phyloP scores from a whole-genome alignment of 2,113 vertebrate genomes.

The Hemibagrus wyckioides region DNA sequence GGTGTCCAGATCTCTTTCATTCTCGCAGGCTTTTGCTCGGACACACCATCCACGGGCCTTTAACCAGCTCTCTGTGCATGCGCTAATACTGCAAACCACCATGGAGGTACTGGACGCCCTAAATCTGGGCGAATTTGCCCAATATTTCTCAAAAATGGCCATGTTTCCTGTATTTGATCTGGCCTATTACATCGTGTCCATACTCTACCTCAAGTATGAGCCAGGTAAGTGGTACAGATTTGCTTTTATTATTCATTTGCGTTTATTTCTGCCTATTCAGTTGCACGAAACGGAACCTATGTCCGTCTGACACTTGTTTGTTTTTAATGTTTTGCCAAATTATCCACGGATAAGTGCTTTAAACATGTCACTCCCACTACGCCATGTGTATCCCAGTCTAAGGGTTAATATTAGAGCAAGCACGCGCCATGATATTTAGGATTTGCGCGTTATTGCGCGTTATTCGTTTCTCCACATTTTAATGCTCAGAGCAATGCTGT shows the following conservation, averaged over 20 bases:
- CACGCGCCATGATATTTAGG: neutral
- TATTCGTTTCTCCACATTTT: neutral
- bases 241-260: neutral
- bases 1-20: constrained; percentile 62
- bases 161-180: constrained; percentile 95
- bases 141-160: constrained; percentile 88
- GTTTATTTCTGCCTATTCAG: neutral
- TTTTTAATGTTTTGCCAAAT: neutral
- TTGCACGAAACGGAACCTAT: neutral
- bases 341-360: neutral
- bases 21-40: constrained; percentile 61
- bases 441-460: neutral
- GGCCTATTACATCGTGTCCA: constrained; percentile 93
- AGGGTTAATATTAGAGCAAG: neutral
- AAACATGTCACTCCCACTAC: neutral
- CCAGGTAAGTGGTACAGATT: constrained; percentile 78
- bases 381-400: neutral
- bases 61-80: constrained; percentile 41
- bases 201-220: constrained; percentile 97
- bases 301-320: neutral
- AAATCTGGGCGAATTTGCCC: constrained; percentile 84
- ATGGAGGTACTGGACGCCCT: constrained; percentile 87
- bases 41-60: constrained; percentile 62
- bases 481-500: neutral
- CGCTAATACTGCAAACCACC: constrained; percentile 51